A percentile compares a stretch with the other conserved stretches of the same genome.
These are phyloP conservation scores for Holacanthus passer DNA, from an alignment of 2,113 vertebrate genomes.

Conservation along the genomic window DNA sequence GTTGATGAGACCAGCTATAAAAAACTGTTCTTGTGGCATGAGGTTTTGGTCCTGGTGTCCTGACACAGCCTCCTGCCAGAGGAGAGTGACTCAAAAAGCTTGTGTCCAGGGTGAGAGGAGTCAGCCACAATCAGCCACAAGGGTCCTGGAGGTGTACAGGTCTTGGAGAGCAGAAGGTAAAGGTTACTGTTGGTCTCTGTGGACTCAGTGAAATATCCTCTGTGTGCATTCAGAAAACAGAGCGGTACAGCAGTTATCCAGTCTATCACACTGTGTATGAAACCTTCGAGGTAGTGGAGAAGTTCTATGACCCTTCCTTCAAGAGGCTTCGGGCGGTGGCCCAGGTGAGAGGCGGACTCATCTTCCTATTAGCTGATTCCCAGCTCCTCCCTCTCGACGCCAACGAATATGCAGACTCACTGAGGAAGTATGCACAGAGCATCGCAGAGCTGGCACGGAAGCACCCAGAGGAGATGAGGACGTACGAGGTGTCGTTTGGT, in stretches of 20 bases:
- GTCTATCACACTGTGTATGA: constrained; percentile 96
- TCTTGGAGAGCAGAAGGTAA: no score
- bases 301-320: constrained; percentile 93
- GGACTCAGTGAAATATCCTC: not conserved
- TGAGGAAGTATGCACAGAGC: constrained; percentile 85
- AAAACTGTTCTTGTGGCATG: no score
- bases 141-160: no score
- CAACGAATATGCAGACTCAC: constrained; percentile 88
- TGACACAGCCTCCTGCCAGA: no score
- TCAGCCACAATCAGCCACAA: no score
- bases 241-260: constrained; percentile 94
- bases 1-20: no score
- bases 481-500: constrained; percentile 90
- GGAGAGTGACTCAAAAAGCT: no score
- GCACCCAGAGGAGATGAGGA: constrained; percentile 80
- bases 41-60: no score
- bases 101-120: no score
- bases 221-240: constrained; percentile 86
- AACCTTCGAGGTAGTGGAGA: constrained; percentile 94
- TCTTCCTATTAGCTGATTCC: constrained; percentile 91
- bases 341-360: constrained; percentile 89
- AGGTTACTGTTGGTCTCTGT: not conserved
- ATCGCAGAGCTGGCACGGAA: constrained; percentile 86
- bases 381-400: constrained; percentile 89
- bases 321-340: constrained; percentile 88